Evolutionary conservation across 2,797 vertebrate species (phyloP).

Genomic region (Pipistrellus kuhlii): DNA sequence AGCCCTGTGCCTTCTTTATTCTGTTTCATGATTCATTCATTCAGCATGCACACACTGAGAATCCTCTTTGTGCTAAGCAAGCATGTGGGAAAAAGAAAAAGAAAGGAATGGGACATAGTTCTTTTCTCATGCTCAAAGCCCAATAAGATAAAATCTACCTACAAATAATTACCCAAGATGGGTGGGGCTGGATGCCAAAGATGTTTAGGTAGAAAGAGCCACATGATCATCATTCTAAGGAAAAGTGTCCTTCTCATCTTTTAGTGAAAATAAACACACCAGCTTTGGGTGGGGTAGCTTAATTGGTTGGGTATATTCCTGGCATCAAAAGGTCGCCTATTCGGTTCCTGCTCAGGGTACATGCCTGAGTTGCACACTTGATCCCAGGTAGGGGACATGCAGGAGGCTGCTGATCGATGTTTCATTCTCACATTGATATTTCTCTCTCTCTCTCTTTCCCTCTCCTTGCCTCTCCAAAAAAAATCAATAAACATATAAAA

Average conservation of each 20-base stretch:
- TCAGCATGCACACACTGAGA: neutral
- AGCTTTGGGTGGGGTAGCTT: too few species aligned
- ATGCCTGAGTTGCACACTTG: too few species aligned
- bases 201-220: neutral
- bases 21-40: neutral
- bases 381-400: too few species aligned
- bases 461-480: too few species aligned
- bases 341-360: too few species aligned
- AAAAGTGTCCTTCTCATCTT: slow-evolving; percentile 1
- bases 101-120: neutral
- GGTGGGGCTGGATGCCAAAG: neutral
- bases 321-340: too few species aligned
- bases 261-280: neutral
- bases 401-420: too few species aligned
- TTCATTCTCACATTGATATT: too few species aligned
- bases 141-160: neutral
- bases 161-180: neutral
- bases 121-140: neutral
- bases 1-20: neutral
- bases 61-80: neutral
- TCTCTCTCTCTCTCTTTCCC: too few species aligned
- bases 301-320: too few species aligned
- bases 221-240: neutral
- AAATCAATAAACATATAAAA: too few species aligned
- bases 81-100: neutral